Conservation (phyloP, 2,113 vertebrate species). For the Bostrychus sinensis region DNA sequence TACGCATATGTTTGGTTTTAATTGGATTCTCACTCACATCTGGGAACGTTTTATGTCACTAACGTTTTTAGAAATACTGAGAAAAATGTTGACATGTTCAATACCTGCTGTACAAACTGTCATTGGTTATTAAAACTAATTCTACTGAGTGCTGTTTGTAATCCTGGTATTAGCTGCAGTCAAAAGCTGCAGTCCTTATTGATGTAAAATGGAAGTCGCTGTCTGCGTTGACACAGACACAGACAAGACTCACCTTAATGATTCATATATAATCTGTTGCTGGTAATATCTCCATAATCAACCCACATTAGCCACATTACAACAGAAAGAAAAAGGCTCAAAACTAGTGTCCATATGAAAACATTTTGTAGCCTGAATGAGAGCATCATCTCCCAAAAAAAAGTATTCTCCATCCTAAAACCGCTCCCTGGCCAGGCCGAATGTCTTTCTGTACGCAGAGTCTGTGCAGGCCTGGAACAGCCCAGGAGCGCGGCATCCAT, state of each 20-base stretch:
- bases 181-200: background rate
- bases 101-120: too few relatives aligned
- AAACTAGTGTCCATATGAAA: constrained; percentile 39
- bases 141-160: too few relatives aligned
- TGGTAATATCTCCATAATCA: constrained; percentile 45
- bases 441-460: constrained; percentile 18
- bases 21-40: too few relatives aligned
- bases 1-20: too few relatives aligned
- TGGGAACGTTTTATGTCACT: too few relatives aligned
- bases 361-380: constrained; percentile 36
- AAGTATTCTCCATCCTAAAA: too few relatives aligned
- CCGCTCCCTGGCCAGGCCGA: constrained; percentile 24
- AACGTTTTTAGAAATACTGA: too few relatives aligned
- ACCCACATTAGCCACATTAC: constrained; percentile 44
- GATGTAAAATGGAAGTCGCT: background rate
- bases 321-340: constrained; percentile 27
- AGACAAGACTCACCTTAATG: constrained; percentile 21
- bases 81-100: too few relatives aligned
- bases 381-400: constrained; percentile 28
- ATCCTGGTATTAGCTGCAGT: background rate
- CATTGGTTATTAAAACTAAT: background rate
- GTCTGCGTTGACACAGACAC: constrained; percentile 29
- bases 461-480: constrained; percentile 25
- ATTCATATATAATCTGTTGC: constrained; percentile 49
- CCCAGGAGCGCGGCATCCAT: constrained; percentile 54